Evolutionary conservation across 1,140 invertebrate species (phyloP).

Genomic region (Kradibia gibbosae): DNA sequence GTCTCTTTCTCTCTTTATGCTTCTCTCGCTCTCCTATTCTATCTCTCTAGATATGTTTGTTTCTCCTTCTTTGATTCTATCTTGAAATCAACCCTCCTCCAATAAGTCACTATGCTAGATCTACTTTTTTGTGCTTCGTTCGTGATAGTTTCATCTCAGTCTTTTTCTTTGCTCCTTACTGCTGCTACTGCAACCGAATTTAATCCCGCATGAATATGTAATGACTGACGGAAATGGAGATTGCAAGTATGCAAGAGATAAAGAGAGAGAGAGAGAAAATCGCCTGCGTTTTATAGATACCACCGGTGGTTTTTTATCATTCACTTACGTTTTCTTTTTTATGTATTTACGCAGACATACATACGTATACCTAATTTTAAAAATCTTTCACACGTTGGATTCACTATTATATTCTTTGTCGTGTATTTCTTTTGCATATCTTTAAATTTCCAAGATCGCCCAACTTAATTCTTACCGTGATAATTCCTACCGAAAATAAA

Average conservation of each 20-base stretch:
- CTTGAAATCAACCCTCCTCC: background rate
- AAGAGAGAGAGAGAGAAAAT: constrained; percentile 5
- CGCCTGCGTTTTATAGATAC: constrained; percentile 41
- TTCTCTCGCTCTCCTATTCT: too few relatives aligned
- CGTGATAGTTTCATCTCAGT: constrained; percentile 50
- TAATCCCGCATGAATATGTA: constrained; percentile 50
- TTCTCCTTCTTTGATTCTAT: background rate
- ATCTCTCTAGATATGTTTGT: background rate
- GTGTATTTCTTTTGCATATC: constrained; percentile 25
- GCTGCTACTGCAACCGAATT: constrained; percentile 14
- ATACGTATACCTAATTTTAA: constrained; percentile 25
- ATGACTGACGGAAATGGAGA: background rate
- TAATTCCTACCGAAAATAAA: too few relatives aligned
- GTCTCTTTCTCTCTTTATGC: constrained; percentile 30
- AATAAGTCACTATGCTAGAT: constrained; percentile 33
- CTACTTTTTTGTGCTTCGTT: constrained; percentile 17
- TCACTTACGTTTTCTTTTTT: constrained; percentile 43
- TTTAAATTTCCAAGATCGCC: too few relatives aligned
- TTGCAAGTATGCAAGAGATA: background rate
- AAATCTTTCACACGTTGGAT: constrained; percentile 17
- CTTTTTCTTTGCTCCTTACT: constrained; percentile 44
- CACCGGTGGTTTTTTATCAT: constrained; percentile 33
- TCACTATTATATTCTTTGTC: constrained; percentile 7
- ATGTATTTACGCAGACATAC: background rate
- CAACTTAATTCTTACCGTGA: too few relatives aligned